Evolutionary conservation across 1,140 invertebrate genomes (phyloP), one percentile per base, ranked within the genome.

Genomic region (Cotesia typhae): DNA sequence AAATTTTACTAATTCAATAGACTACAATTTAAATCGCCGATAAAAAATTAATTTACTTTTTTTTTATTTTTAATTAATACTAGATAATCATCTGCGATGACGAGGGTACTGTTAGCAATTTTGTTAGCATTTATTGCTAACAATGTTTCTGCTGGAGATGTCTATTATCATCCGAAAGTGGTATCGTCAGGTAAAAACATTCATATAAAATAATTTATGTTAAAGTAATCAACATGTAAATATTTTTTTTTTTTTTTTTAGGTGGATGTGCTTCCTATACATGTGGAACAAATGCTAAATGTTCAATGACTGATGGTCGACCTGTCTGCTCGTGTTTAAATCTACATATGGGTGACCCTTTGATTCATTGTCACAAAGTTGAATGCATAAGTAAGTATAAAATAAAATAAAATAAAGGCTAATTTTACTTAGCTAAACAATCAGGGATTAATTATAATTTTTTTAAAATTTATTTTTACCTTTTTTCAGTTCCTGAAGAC

Each of bases 301-400:
- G 89, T 66, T 83, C 84, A 4, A 77, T 83, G 28, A 85, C 82
- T 67, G 86, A 86, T 67, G 86, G 85, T 70, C 84, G 89, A 36
- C 87, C 90, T 1, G 88, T 90, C 2, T 92, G 91, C 77, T 87
- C 87, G 3, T 92, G 90, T 72, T 78, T 89, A 17, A 87, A 90
- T 64, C 86, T 90, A 14, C 88, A 90, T 73, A 88, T 88, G 80
- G 91, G 91, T 47, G 89, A 92, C 79, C 90, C 91, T 2, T 85
- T 88, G 35, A 78, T 79, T 3, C 82, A 83, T 7, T 91, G 90
- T 74, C 78, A 83, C 10, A 84, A 87, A 4, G 89, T 89, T 12
- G 89, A 90, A 75, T 90, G 89, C 73, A 65, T 84, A 75, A 88
- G 89, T 89, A 79, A 86, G 82, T 81, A 71, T 63, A 4, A 14